Evolutionary conservation across 1,140 invertebrate genomes (phyloP).

Genomic region (Sitobion miscanthi): DNA sequence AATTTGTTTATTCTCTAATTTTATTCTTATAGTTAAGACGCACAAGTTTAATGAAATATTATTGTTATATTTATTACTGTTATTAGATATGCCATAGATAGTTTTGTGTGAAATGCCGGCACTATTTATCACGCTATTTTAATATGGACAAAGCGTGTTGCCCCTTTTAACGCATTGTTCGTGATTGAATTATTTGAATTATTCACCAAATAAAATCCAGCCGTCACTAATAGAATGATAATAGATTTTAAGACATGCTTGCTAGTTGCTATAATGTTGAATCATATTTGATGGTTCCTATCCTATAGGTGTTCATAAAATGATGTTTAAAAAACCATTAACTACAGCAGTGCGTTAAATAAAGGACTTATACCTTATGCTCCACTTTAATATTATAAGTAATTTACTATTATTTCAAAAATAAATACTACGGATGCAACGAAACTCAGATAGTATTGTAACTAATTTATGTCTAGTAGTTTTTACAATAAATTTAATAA

Average conservation of each 20-base stretch:
- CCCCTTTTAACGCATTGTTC: conserved; percentile 20
- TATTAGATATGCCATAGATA: not conserved
- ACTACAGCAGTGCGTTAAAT: not conserved
- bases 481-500: not conserved
- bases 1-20: not conserved
- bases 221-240: conserved; percentile 47
- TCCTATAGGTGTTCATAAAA: not conserved
- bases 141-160: conserved; percentile 15
- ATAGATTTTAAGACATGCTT: conserved; percentile 25
- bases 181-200: conserved; percentile 54
- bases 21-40: not conserved
- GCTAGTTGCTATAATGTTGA: not conserved
- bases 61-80: not conserved
- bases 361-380: not conserved
- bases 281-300: not conserved
- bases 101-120: not conserved
- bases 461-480: not conserved
- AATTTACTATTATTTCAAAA: not conserved
- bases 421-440: not conserved
- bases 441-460: not conserved
- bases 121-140: conserved; percentile 14
- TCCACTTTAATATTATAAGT: not conserved
- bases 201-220: conserved; percentile 7
- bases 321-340: not conserved
- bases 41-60: not conserved